phyloP scores from a whole-genome alignment of 2,888 invertebrate species.

The Lithosia quadra region DNA sequence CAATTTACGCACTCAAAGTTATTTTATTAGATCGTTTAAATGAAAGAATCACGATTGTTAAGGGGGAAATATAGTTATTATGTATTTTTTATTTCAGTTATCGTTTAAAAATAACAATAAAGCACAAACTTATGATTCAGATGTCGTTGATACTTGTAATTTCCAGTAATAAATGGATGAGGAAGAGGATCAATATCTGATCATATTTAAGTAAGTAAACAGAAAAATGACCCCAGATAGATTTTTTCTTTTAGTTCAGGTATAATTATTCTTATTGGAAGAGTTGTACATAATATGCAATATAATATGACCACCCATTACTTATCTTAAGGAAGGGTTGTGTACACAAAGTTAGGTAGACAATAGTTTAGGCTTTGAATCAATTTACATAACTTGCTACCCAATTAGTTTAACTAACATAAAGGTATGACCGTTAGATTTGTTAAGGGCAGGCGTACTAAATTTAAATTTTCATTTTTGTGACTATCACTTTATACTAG shows the following conservation, averaged over 20 bases:
- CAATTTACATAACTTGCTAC: constrained; percentile 4
- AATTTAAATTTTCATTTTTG: not conserved
- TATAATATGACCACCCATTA: not conserved
- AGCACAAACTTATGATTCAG: constrained; percentile 5
- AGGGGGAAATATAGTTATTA: too few species aligned
- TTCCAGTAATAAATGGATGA: constrained; percentile 12
- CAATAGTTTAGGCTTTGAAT: not conserved
- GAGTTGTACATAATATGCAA: not conserved
- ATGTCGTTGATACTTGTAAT: not conserved
- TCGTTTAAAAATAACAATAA: constrained; percentile 5
- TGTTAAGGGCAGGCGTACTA: not conserved
- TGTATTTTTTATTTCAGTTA: too few species aligned
- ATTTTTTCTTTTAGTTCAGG: not conserved
- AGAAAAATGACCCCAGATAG: not conserved
- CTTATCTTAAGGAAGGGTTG: not conserved
- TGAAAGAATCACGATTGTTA: constrained; percentile 38
- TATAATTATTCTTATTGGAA: not conserved
- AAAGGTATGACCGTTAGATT: not conserved
- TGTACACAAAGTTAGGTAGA: not conserved
- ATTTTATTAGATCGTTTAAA: constrained; percentile 32
- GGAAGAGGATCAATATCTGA: not conserved
- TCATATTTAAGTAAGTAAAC: not conserved
- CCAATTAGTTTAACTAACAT: not conserved
- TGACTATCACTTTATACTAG: not conserved
- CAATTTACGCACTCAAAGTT: constrained; percentile 27